These are phyloP conservation scores for Aphidoletes aphidimyza DNA, from an alignment of 2,888 invertebrate species.

Conservation along the genomic window DNA sequence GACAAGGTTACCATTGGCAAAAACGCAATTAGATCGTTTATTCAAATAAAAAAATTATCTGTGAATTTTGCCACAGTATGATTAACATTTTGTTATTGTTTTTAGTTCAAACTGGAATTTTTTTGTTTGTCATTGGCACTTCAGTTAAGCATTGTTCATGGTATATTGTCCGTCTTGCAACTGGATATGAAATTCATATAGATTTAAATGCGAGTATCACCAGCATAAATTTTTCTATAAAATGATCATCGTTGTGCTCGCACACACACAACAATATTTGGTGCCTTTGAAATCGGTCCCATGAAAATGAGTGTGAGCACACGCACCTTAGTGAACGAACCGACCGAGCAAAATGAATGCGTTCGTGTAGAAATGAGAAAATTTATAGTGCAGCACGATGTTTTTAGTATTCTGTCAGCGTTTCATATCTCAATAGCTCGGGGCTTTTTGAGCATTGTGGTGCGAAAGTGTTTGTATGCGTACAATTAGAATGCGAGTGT, in stretches of 20 bases:
- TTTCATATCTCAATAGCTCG: conserved; percentile 22
- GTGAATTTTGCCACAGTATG: no score
- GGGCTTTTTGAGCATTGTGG: conserved; percentile 9
- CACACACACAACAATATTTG: background rate
- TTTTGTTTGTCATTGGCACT: no score
- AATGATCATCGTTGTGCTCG: background rate
- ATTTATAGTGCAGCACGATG: conserved; percentile 48
- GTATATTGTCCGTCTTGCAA: background rate
- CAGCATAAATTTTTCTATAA: background rate
- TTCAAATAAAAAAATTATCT: no score
- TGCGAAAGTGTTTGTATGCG: conserved; percentile 46
- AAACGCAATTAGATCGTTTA: no score
- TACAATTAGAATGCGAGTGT: conserved; percentile 38
- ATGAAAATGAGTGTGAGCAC: background rate
- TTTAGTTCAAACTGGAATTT: no score
- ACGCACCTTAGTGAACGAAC: no score
- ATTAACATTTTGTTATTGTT: no score
- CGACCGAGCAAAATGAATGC: no score
- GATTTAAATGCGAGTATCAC: no score
- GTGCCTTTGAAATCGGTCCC: background rate
- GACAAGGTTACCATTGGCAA: no score
- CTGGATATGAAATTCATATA: no score
- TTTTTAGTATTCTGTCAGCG: conserved; percentile 47
- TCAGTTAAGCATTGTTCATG: no score
- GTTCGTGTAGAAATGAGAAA: conserved; percentile 41